These are phyloP conservation scores for Nasonovia ribisnigri DNA, from an alignment of 2,888 invertebrate genomes.

Conservation along the genomic window DNA sequence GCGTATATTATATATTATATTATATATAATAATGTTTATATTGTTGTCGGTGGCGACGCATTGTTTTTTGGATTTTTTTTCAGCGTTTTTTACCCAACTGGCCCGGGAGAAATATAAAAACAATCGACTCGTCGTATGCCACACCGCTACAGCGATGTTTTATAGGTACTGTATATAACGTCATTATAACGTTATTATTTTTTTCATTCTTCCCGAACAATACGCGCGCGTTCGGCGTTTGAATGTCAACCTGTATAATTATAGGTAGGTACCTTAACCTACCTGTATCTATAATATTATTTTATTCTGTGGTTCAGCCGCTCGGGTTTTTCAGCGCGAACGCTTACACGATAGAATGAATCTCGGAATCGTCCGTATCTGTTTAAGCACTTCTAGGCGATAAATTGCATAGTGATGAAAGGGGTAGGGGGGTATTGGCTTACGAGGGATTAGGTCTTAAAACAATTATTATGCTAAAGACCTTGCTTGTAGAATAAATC, in stretches of 20 bases:
- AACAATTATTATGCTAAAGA: not conserved
- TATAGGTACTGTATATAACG: not conserved
- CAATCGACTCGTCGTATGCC: not conserved
- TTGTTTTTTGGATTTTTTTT: slow-evolving; percentile 25
- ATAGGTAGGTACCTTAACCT: not conserved
- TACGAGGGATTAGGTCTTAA: not conserved
- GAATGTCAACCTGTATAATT: slow-evolving; percentile 5
- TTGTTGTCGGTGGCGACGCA: slow-evolving; percentile 32
- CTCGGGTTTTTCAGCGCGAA: not conserved
- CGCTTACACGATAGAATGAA: not conserved
- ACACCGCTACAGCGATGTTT: not conserved
- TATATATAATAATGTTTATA: slow-evolving; percentile 5
- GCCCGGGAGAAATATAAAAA: not conserved
- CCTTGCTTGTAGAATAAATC: too few species aligned
- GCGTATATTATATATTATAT: not conserved
- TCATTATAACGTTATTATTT: not conserved
- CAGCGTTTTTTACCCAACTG: not conserved
- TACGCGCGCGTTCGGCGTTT: not conserved
- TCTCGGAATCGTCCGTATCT: not conserved
- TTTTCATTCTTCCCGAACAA: not conserved
- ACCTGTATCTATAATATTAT: not conserved
- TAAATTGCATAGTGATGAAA: not conserved
- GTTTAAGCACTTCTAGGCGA: not conserved
- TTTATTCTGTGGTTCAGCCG: not conserved
- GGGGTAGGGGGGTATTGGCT: not conserved